Percentiles rank a stretch among this genome's conserved stretches.
phyloP scores from a whole-genome alignment of 2,113 vertebrate species.

The Anguilla japonica region DNA sequence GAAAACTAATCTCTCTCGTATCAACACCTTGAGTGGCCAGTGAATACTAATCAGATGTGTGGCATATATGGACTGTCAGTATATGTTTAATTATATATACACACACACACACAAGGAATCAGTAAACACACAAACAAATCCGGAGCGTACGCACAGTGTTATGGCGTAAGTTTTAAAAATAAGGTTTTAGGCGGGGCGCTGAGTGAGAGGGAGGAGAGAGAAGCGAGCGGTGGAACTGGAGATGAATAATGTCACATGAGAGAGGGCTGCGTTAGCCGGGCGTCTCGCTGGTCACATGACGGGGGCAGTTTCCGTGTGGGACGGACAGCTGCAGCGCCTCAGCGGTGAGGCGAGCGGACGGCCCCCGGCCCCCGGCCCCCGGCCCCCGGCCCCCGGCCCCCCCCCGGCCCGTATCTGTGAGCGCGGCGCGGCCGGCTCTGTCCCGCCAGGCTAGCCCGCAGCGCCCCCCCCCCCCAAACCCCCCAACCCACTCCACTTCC shows the following conservation, averaged over 20 bases:
- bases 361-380: not conserved
- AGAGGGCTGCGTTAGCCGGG: not conserved
- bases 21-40: too few species aligned
- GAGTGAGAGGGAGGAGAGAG: not conserved
- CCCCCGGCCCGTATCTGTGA: not conserved
- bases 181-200: not conserved
- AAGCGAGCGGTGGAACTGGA: too few species aligned
- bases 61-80: too few species aligned
- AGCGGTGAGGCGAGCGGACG: not conserved
- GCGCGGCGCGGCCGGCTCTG: not conserved
- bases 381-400: not conserved
- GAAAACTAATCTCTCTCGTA: too few species aligned
- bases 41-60: too few species aligned
- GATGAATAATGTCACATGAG: too few species aligned
- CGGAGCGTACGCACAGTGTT: too few species aligned
- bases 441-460: not conserved
- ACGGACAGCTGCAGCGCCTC: not conserved
- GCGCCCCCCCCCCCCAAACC: not conserved
- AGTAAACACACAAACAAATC: not conserved
- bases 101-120: not conserved
- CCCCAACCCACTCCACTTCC: constrained; percentile 70
- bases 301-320: not conserved
- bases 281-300: not conserved
- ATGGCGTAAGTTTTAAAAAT: too few species aligned
- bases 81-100: not conserved